Percentiles rank a stretch among this genome's conserved stretches.
Evolutionary conservation across 2,888 invertebrate species (phyloP).

Genomic region (Bombylius major): DNA sequence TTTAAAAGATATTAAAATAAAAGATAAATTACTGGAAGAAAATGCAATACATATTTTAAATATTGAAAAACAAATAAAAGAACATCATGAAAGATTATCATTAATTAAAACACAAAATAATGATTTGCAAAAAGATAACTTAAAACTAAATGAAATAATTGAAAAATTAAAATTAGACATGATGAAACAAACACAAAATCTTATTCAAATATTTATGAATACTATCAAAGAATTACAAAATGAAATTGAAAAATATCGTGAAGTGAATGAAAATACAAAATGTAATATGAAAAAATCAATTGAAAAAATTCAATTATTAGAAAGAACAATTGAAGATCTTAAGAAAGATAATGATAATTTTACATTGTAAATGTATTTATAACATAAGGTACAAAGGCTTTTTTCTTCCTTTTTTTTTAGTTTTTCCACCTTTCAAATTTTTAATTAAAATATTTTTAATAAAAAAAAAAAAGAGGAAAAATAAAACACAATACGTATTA

Average conservation of each 20-base stretch:
- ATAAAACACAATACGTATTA: too few relatives aligned
- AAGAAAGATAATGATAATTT: not conserved
- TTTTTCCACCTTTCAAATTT: too few relatives aligned
- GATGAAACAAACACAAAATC: not conserved
- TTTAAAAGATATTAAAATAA: slow-evolving; percentile 10
- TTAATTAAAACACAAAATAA: not conserved
- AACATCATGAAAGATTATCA: not conserved
- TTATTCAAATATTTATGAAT: not conserved
- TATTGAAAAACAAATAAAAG: not conserved
- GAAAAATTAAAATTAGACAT: not conserved
- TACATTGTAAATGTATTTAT: too few relatives aligned
- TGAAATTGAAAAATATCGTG: not conserved
- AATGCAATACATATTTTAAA: not conserved
- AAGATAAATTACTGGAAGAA: not conserved
- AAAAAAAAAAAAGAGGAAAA: too few relatives aligned
- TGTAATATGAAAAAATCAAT: not conserved
- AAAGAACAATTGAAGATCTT: not conserved
- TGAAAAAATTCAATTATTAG: not conserved
- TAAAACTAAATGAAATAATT: not conserved
- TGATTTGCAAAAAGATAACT: not conserved
- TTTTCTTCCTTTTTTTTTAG: too few relatives aligned
- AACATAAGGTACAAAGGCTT: too few relatives aligned
- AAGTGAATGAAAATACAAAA: not conserved
- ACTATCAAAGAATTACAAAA: not conserved
- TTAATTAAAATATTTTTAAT: too few relatives aligned